Percentiles rank a stretch among this genome's conserved stretches.
Conservation (phyloP, 2,797 vertebrate species). For the Bradypodion ventrale region DNA sequence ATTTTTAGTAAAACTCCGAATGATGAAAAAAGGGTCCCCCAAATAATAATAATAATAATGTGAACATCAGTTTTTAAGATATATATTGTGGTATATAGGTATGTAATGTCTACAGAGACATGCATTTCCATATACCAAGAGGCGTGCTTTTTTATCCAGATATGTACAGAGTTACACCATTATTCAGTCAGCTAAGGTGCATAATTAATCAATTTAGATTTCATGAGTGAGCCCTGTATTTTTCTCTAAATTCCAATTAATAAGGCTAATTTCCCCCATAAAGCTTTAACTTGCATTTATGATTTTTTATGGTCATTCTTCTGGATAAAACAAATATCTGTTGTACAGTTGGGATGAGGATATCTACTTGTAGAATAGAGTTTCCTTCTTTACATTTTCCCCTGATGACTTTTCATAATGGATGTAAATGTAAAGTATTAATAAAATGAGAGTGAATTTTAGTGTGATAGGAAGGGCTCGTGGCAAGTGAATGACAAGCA, state of each 20-base stretch:
- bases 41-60: too few relatives aligned
- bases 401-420: slow-evolving; percentile 55
- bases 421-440: slow-evolving; percentile 3
- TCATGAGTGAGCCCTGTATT: background rate
- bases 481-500: background rate
- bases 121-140: background rate
- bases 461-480: slow-evolving; percentile 9
- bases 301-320: slow-evolving; percentile 40
- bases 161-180: background rate
- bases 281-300: slow-evolving; percentile 9
- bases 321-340: slow-evolving; percentile 52
- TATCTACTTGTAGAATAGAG: slow-evolving; percentile 44
- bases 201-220: too few relatives aligned
- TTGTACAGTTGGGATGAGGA: slow-evolving; percentile 52
- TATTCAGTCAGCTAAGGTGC: background rate
- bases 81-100: background rate
- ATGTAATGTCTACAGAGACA: background rate
- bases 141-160: background rate
- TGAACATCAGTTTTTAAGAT: background rate
- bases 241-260: slow-evolving; percentile 37
- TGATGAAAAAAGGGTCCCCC: background rate
- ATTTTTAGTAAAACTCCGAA: background rate
- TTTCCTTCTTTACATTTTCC: slow-evolving; percentile 57
- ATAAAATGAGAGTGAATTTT: slow-evolving; percentile 33
- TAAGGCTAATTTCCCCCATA: background rate